Conservation (phyloP, 2,113 vertebrate genomes). For the Copsychus sechellarum region DNA sequence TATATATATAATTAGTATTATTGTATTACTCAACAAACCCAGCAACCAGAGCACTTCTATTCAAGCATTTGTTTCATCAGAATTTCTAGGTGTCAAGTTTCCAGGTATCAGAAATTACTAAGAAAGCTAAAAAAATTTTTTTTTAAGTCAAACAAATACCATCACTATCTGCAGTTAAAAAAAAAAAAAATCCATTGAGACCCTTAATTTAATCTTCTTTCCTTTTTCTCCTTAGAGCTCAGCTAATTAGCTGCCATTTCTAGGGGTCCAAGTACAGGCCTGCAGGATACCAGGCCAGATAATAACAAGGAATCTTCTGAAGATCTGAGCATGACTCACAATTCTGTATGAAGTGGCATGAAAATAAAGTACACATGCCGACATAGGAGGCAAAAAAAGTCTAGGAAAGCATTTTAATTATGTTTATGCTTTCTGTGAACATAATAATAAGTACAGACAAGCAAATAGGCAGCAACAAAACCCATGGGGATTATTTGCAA, state of each 20-base stretch:
- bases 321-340: background rate
- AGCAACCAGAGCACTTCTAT: background rate
- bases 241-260: background rate
- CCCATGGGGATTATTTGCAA: slow-evolving; percentile 56
- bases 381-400: slow-evolving; percentile 8
- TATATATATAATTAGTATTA: background rate
- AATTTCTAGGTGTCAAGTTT: background rate
- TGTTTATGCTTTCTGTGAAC: slow-evolving; percentile 47
- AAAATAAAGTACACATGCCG: background rate
- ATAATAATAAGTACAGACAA: slow-evolving; percentile 54
- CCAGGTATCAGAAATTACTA: background rate
- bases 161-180: background rate
- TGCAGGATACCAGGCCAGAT: background rate
- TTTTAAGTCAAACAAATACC: background rate
- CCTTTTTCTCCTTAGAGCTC: background rate
- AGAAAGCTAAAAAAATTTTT: background rate
- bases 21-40: background rate
- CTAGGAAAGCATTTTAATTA: slow-evolving; percentile 52
- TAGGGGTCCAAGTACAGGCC: background rate
- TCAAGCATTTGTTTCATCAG: background rate
- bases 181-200: background rate
- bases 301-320: background rate
- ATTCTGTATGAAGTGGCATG: background rate
- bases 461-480: slow-evolving; percentile 51
- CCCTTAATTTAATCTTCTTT: background rate